phyloP scores from a whole-genome alignment of 2,113 vertebrate species.

The Esox niger region DNA sequence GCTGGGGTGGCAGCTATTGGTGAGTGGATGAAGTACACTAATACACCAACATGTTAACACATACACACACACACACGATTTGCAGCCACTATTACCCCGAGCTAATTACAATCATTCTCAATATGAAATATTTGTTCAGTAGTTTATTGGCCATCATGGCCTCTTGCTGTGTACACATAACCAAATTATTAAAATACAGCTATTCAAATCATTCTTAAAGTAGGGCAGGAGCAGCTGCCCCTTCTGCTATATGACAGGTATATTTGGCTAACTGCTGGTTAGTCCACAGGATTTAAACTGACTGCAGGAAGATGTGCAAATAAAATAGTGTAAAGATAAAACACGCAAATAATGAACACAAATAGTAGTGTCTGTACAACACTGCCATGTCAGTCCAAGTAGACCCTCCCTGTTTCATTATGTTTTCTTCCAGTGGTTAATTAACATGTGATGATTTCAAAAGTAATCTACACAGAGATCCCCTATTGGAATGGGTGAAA shows the following conservation, averaged over 20 bases:
- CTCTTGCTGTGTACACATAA: background rate
- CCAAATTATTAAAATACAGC: conserved; percentile 12
- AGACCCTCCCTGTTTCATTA: too few species aligned
- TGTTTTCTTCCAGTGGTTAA: too few species aligned
- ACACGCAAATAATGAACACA: too few species aligned
- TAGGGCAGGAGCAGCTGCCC: background rate
- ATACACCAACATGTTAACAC: too few species aligned
- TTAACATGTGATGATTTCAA: too few species aligned
- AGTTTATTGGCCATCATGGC: background rate
- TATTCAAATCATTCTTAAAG: conserved; percentile 2
- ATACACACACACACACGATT: background rate
- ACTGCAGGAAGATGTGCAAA: too few species aligned
- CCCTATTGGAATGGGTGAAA: too few species aligned
- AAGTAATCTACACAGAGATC: too few species aligned
- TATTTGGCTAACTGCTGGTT: background rate
- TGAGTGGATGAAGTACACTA: conserved; percentile 33
- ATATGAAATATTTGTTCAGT: background rate
- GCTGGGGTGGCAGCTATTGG: conserved; percentile 58
- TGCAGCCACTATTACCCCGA: background rate
- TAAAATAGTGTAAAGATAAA: too few species aligned
- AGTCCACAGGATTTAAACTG: background rate
- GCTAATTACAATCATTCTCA: background rate
- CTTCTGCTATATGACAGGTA: background rate
- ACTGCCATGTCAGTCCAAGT: too few species aligned
- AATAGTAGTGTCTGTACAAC: too few species aligned